These are phyloP conservation scores for Clarias platycephalus DNA, from an alignment of 2,797 vertebrate species.

Conservation along the genomic window DNA sequence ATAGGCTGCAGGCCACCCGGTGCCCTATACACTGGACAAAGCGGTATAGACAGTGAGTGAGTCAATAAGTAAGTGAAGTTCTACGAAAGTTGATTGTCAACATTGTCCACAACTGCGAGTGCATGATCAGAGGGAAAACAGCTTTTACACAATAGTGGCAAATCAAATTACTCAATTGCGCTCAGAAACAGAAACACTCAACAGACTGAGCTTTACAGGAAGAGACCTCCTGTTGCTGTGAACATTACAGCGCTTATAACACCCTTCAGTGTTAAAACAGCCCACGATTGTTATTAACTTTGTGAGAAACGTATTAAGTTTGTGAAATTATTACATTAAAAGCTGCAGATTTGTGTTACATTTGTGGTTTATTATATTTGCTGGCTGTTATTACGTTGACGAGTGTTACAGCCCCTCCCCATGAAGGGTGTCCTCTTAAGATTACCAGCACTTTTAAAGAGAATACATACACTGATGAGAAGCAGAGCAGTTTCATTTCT, in stretches of 20 bases:
- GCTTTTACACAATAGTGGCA: conserved; percentile 11
- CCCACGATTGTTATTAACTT: no score
- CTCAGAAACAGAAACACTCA: background rate
- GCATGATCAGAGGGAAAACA: background rate
- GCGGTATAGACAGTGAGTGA: no score
- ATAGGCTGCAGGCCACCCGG: no score
- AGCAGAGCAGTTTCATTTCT: conserved; percentile 2
- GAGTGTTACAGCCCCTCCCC: conserved; percentile 13
- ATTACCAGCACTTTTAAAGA: background rate
- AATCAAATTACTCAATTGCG: background rate
- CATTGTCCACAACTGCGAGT: background rate
- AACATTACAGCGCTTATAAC: background rate
- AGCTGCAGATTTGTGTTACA: no score
- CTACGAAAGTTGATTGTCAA: background rate
- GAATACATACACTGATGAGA: background rate
- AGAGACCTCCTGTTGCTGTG: conserved; percentile 29
- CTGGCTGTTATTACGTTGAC: no score
- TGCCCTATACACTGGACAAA: no score
- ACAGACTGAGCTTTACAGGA: background rate
- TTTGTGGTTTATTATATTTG: no score
- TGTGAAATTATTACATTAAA: no score
- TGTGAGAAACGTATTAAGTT: no score
- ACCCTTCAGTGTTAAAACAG: no score
- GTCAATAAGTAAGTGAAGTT: background rate
- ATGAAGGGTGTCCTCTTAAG: background rate